Conservation (phyloP, 2,797 vertebrate species). For the Coreius guichenoti region DNA sequence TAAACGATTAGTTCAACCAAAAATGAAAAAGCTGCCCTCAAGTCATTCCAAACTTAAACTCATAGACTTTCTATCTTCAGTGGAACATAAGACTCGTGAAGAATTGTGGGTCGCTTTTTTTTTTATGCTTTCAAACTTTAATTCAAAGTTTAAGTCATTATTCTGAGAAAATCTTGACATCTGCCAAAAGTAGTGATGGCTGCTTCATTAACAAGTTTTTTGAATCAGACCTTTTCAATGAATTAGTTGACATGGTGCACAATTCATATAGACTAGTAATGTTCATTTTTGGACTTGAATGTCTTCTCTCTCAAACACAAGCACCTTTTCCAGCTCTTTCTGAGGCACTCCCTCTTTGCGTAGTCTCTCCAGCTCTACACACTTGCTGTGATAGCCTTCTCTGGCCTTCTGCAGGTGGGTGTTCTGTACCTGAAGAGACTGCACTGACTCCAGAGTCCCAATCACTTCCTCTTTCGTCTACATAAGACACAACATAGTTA, state of each 20-base stretch:
- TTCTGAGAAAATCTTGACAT: background rate
- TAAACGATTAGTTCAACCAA: slow-evolving; percentile 6
- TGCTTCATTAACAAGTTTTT: background rate
- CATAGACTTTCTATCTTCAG: background rate
- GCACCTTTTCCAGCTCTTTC: slow-evolving; percentile 93
- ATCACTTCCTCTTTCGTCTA: slow-evolving; percentile 93
- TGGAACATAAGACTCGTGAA: background rate
- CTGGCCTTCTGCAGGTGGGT: slow-evolving; percentile 90
- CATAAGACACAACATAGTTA: background rate
- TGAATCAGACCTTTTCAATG: background rate
- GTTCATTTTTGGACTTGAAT: background rate
- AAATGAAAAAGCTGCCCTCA: background rate
- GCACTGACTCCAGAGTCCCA: slow-evolving; percentile 89
- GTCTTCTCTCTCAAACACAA: slow-evolving; percentile 6
- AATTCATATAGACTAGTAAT: background rate
- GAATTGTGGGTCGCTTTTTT: background rate
- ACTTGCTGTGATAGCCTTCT: slow-evolving; percentile 88
- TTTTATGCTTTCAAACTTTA: background rate
- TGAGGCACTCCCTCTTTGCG: slow-evolving; percentile 87
- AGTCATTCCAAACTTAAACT: slow-evolving; percentile 3
- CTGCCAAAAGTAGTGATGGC: background rate
- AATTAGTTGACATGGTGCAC: background rate
- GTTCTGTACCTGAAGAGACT: slow-evolving; percentile 86
- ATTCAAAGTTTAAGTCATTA: background rate
- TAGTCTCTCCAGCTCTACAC: slow-evolving; percentile 89